Conservation (phyloP, 2,113 vertebrate species). For the Notothenia rossii region DNA sequence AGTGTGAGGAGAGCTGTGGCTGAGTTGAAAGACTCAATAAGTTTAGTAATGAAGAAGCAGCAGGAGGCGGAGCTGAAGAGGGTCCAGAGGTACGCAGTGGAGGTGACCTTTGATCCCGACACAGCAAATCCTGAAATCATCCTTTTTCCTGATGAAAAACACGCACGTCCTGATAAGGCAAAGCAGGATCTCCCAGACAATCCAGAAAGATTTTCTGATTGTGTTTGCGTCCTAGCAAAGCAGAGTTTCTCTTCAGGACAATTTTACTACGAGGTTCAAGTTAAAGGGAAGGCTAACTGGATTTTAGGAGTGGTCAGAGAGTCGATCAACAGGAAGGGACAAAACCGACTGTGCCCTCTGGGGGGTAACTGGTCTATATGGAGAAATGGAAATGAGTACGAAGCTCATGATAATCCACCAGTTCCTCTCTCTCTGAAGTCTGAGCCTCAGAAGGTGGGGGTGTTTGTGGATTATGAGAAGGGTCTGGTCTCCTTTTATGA, state of each 20-base stretch:
- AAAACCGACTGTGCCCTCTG: neutral
- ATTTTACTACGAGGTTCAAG: conserved; percentile 30
- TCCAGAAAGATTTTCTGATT: neutral
- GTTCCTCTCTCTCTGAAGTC: too few species aligned
- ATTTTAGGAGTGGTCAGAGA: neutral
- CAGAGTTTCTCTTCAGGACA: conserved; percentile 10
- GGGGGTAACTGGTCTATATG: neutral
- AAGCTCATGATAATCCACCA: neutral
- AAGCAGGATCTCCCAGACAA: neutral
- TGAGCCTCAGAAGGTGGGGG: too few species aligned
- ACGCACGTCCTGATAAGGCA: accelerated
- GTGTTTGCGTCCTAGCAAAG: conserved; percentile 8
- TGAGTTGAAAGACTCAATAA: too few species aligned
- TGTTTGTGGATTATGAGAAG: neutral
- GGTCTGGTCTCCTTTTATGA: conserved; percentile 6
- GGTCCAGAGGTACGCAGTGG: conserved; percentile 12
- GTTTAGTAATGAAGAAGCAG: too few species aligned
- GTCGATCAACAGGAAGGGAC: neutral
- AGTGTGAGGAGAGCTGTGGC: too few species aligned
- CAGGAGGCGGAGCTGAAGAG: too few species aligned
- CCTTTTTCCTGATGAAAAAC: conserved; percentile 23
- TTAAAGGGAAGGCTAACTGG: neutral
- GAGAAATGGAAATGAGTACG: neutral
- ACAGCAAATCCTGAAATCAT: neutral
- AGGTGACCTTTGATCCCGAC: conserved; percentile 38